phyloP scores from a whole-genome alignment of 2,113 vertebrate genomes.

The Zapus hudsonius region DNA sequence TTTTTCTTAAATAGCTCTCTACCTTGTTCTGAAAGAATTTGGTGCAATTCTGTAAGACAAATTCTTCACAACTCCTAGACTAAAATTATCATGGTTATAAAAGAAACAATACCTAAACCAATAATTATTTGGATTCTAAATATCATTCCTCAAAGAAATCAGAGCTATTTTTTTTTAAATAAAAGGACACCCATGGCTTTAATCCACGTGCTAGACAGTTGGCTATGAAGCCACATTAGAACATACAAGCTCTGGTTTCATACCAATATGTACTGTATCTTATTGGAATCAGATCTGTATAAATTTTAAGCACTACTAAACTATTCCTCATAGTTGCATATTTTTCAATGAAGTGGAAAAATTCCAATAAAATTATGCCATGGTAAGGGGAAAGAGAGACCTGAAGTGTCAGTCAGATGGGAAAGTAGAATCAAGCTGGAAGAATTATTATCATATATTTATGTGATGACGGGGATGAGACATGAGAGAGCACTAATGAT shows the following conservation, averaged over 20 bases:
- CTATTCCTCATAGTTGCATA: background rate
- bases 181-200: background rate
- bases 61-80: background rate
- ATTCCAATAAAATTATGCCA: background rate
- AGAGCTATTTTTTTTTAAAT: background rate
- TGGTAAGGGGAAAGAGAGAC: background rate
- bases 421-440: background rate
- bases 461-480: background rate
- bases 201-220: background rate
- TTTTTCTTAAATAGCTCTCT: slow-evolving; percentile 9
- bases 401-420: background rate
- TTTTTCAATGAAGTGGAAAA: background rate
- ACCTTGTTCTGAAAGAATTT: slow-evolving; percentile 37
- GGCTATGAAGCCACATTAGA: background rate
- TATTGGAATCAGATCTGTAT: slow-evolving; percentile 14
- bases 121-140: slow-evolving; percentile 6
- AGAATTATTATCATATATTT: background rate
- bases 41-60: background rate
- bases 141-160: slow-evolving; percentile 28
- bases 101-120: background rate
- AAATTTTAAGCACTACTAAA: slow-evolving; percentile 10
- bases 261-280: background rate
- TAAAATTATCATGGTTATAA: slow-evolving; percentile 16
- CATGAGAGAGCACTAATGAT: background rate
- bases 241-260: background rate